These are phyloP conservation scores for Pseudomyrmex dendroicus DNA, from an alignment of 1,140 invertebrate species.

Conservation along the genomic window DNA sequence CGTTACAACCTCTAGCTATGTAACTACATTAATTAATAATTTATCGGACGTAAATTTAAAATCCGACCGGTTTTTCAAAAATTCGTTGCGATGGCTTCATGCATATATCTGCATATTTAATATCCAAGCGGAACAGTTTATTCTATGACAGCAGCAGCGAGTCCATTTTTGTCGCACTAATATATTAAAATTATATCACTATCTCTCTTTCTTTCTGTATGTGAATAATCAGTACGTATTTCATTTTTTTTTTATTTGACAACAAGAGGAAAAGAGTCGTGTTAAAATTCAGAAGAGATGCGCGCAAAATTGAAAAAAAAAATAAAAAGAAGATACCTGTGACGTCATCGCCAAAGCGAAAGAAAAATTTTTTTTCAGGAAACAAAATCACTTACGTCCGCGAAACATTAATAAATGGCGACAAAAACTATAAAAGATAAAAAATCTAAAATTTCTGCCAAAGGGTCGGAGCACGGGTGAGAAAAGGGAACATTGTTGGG, in stretches of 20 bases:
- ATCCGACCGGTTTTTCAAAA: constrained; percentile 32
- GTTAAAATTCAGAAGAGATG: too few relatives aligned
- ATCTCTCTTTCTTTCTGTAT: neutral
- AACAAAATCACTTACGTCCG: too few relatives aligned
- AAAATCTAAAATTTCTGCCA: neutral
- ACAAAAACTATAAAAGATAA: neutral
- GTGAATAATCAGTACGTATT: neutral
- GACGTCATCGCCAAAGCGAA: too few relatives aligned
- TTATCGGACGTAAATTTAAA: constrained; percentile 47
- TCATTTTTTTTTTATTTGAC: constrained; percentile 2
- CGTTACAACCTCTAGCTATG: neutral
- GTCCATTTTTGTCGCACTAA: constrained; percentile 17
- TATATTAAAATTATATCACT: constrained; percentile 13
- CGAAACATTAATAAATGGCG: too few relatives aligned
- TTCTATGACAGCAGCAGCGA: neutral
- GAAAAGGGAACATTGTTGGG: neutral
- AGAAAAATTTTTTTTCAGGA: too few relatives aligned
- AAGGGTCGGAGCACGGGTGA: neutral
- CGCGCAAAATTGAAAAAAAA: too few relatives aligned
- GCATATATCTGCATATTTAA: constrained; percentile 55
- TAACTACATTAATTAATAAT: constrained; percentile 37
- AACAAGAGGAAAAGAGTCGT: neutral
- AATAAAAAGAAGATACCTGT: neutral
- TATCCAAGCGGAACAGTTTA: constrained; percentile 28
- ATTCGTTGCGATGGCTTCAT: constrained; percentile 19